phyloP scores from a whole-genome alignment of 2,888 invertebrate genomes.

The Selenia dentaria region DNA sequence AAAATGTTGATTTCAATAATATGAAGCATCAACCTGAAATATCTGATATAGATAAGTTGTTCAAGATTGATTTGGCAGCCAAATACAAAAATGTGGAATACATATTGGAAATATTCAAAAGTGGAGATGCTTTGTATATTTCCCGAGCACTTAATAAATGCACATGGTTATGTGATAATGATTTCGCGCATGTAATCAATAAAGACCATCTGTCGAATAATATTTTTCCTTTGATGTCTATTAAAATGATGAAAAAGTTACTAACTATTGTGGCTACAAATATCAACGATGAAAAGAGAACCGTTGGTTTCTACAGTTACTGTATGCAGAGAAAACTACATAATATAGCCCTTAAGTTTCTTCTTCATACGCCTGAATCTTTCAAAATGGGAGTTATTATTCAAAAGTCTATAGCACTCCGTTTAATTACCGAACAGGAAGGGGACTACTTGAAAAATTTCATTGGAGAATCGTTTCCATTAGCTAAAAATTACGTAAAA shows the following conservation, averaged over 20 bases:
- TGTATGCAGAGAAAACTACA: constrained; percentile 41
- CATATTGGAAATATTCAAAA: constrained; percentile 55
- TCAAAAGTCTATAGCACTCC: constrained; percentile 3
- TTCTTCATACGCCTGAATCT: constrained; percentile 46
- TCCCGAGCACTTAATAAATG: constrained; percentile 55
- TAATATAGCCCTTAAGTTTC: constrained; percentile 52
- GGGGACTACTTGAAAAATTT: constrained; percentile 34
- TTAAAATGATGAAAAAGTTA: constrained; percentile 59
- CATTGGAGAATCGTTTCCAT: constrained; percentile 44
- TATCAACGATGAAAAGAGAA: constrained; percentile 45
- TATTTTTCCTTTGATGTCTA: constrained; percentile 61
- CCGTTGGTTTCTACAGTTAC: constrained; percentile 50
- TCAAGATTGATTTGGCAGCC: constrained; percentile 64
- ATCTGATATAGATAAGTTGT: constrained; percentile 58
- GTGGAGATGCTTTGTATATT: constrained; percentile 56
- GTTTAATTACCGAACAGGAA: constrained; percentile 12
- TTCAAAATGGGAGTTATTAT: constrained; percentile 48
- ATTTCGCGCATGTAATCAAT: constrained; percentile 48
- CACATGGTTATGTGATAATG: constrained; percentile 52
- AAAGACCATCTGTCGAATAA: constrained; percentile 50
- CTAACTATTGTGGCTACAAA: constrained; percentile 45
- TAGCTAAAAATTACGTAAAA: constrained; percentile 24
- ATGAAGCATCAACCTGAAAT: constrained; percentile 39
- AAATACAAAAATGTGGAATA: constrained; percentile 54
- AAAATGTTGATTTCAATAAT: constrained; percentile 39